Conservation (phyloP, 2,113 vertebrate species). For the Lathamus discolor region DNA sequence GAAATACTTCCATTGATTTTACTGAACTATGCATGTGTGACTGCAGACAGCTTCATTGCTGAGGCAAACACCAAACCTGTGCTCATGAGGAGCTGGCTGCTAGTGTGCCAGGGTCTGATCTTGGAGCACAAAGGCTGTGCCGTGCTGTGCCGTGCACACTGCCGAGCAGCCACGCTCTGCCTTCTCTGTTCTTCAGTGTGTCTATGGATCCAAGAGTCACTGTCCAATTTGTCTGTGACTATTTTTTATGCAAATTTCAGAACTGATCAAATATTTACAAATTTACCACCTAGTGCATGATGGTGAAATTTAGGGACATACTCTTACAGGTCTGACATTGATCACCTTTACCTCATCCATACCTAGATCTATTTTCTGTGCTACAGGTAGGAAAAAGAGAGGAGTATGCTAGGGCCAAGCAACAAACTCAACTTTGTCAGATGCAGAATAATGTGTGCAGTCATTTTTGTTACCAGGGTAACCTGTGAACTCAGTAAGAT, state of each 20-base stretch:
- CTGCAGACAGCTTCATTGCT: not conserved
- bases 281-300: not conserved
- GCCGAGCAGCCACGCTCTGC: not conserved
- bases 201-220: not conserved
- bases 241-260: not conserved
- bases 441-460: not conserved
- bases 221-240: not conserved
- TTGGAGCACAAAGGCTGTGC: rapidly evolving
- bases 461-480: constrained; percentile 9
- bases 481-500: not conserved
- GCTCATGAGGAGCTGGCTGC: not conserved
- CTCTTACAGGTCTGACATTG: not conserved
- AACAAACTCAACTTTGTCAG: not conserved
- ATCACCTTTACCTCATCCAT: not conserved
- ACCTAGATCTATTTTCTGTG: not conserved
- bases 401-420: not conserved
- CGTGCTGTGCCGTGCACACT: not conserved
- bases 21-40: not conserved
- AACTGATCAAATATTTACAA: not conserved
- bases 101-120: not conserved
- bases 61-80: not conserved
- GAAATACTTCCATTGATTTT: not conserved
- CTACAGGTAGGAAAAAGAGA: not conserved
- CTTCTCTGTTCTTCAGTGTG: not conserved
- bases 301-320: not conserved